Conservation (phyloP, 92 coral and sea anemone genomes). For the Heteractis magnifica region DNA sequence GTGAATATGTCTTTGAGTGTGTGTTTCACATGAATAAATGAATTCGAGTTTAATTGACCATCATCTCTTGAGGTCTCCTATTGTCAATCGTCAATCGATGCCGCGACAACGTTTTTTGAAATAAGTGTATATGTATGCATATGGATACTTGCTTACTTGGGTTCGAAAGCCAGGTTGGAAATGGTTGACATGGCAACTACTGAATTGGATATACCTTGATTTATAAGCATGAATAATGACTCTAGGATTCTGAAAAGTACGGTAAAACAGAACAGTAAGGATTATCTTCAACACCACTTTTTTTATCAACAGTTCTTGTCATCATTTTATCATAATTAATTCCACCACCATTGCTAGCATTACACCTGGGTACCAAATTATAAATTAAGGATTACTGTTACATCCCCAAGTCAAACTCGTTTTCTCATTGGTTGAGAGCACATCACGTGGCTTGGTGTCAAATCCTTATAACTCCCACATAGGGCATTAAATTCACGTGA, state of each 20-base stretch:
- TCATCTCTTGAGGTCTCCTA: too few relatives aligned
- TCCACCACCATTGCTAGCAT: background rate
- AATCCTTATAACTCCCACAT: too few relatives aligned
- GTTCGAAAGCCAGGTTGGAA: constrained; percentile 75
- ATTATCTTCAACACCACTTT: background rate
- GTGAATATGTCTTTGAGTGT: too few relatives aligned
- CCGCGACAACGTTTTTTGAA: background rate
- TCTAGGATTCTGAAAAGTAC: constrained; percentile 57
- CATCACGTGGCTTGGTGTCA: too few relatives aligned
- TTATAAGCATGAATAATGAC: constrained; percentile 58
- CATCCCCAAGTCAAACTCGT: too few relatives aligned
- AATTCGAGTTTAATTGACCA: too few relatives aligned
- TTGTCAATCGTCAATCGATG: background rate
- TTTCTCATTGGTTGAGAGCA: too few relatives aligned
- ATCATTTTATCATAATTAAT: background rate
- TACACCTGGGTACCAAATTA: background rate
- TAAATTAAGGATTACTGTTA: background rate
- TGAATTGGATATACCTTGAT: constrained; percentile 61
- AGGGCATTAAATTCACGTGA: too few relatives aligned
- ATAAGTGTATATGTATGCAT: background rate
- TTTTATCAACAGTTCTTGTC: background rate
- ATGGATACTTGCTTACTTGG: constrained; percentile 53
- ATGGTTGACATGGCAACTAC: constrained; percentile 88
- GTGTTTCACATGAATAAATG: too few relatives aligned
- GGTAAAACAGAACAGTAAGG: background rate